A percentile compares a stretch with the other conserved stretches of the same genome.
phyloP scores from a whole-genome alignment of 1,140 invertebrate species.

The Drosophila willistoni region DNA sequence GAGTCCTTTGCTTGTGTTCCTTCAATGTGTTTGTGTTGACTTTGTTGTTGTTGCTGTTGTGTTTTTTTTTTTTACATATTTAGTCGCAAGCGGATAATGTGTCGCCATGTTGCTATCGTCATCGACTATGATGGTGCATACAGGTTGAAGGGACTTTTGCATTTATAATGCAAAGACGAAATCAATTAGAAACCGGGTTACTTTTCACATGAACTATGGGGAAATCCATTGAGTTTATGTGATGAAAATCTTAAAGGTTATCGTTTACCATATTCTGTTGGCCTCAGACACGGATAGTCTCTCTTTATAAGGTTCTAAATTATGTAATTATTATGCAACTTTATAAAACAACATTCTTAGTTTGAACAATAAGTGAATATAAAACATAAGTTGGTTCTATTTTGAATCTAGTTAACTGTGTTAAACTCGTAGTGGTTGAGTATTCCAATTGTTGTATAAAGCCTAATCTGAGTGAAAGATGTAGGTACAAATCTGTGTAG shows the following conservation, averaged over 20 bases:
- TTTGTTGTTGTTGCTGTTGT: slow-evolving; percentile 30
- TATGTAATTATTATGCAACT: no score
- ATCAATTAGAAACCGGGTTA: background rate
- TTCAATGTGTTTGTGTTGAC: slow-evolving; percentile 12
- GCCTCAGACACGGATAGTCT: no score
- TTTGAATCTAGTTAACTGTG: no score
- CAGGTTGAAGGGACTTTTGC: slow-evolving; percentile 40
- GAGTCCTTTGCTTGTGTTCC: slow-evolving; percentile 51
- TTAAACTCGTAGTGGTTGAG: no score
- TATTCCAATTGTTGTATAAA: no score
- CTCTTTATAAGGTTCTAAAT: no score
- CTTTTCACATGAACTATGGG: background rate
- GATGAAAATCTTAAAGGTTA: background rate
- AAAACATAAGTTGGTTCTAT: no score
- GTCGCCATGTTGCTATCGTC: slow-evolving; percentile 63
- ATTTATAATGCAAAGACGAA: slow-evolving; percentile 53
- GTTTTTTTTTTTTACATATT: slow-evolving; percentile 50
- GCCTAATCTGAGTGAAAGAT: no score
- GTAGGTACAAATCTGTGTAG: no score
- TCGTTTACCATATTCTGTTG: background rate
- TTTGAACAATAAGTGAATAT: no score
- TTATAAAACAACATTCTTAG: no score
- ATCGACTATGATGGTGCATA: slow-evolving; percentile 36
- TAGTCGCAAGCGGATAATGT: slow-evolving; percentile 70
- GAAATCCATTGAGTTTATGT: background rate